phyloP scores from a whole-genome alignment of 2,888 invertebrate genomes.

The Yponomeuta evonymella region DNA sequence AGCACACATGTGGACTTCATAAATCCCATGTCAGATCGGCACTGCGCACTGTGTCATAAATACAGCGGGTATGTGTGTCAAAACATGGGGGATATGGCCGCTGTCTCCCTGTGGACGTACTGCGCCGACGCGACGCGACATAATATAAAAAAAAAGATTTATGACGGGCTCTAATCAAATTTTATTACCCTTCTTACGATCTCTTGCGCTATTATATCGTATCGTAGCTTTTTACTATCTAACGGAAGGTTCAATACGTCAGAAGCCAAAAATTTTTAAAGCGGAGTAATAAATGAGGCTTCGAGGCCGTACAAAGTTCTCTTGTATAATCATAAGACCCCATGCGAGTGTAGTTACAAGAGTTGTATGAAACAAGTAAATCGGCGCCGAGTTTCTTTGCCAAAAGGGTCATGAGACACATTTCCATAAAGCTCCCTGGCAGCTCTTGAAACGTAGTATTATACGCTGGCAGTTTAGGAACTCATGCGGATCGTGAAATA shows the following conservation, averaged over 20 bases:
- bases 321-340: background rate
- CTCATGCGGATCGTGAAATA: constrained; percentile 58
- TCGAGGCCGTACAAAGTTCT: background rate
- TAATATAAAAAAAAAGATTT: constrained; percentile 75
- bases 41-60: constrained; percentile 63
- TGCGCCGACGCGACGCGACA: constrained; percentile 51
- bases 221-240: constrained; percentile 40
- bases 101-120: constrained; percentile 39
- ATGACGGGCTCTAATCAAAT: constrained; percentile 72
- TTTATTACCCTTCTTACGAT: constrained; percentile 62
- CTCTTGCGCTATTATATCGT: constrained; percentile 44
- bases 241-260: constrained; percentile 36
- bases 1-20: constrained; percentile 70
- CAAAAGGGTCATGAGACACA: constrained; percentile 59
- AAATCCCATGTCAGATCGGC: constrained; percentile 65
- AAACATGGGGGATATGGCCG: constrained; percentile 69
- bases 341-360: background rate
- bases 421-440: constrained; percentile 62
- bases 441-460: constrained; percentile 50
- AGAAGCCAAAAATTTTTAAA: background rate
- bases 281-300: background rate
- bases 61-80: constrained; percentile 67
- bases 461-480: constrained; percentile 55
- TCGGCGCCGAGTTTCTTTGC: constrained; percentile 56
- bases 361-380: constrained; percentile 24